Percentiles rank a stretch among this genome's conserved stretches.
Evolutionary conservation across 2,888 invertebrate species (phyloP).

Genomic region (Hemicrepidius hirtus): DNA sequence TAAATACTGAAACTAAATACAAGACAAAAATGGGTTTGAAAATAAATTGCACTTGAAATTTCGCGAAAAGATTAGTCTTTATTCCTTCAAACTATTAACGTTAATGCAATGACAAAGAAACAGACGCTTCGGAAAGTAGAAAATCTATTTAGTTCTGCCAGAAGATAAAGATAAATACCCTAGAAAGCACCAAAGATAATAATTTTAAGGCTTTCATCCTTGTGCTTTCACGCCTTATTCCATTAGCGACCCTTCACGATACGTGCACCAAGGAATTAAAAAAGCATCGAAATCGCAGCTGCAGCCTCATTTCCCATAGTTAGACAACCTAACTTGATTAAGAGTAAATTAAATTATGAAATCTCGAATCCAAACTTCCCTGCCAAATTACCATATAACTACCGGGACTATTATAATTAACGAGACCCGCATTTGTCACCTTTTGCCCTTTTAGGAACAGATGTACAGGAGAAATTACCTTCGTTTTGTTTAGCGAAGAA

Average conservation of each 20-base stretch:
- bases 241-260: conserved; percentile 1
- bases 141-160: conserved; percentile 28
- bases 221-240: conserved; percentile 20
- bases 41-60: conserved; percentile 3
- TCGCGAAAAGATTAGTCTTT: background rate
- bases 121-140: conserved; percentile 5
- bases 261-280: conserved; percentile 10
- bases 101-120: background rate
- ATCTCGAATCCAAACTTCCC: conserved; percentile 8
- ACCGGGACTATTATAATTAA: conserved; percentile 15
- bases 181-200: conserved; percentile 13
- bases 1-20: background rate
- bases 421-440: conserved; percentile 26
- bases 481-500: conserved; percentile 14
- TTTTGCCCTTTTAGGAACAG: conserved; percentile 12
- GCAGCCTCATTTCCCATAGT: background rate
- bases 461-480: conserved; percentile 19
- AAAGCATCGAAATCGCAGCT: background rate
- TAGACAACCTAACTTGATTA: conserved; percentile 7
- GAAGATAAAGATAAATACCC: conserved; percentile 26
- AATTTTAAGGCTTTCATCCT: conserved; percentile 24
- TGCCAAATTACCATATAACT: background rate
- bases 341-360: conserved; percentile 19
- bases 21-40: background rate
- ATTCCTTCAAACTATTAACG: conserved; percentile 8